Percentiles rank a stretch among this genome's conserved stretches.
phyloP scores from a whole-genome alignment of 2,888 invertebrate genomes.

The Zygaena filipendulae region DNA sequence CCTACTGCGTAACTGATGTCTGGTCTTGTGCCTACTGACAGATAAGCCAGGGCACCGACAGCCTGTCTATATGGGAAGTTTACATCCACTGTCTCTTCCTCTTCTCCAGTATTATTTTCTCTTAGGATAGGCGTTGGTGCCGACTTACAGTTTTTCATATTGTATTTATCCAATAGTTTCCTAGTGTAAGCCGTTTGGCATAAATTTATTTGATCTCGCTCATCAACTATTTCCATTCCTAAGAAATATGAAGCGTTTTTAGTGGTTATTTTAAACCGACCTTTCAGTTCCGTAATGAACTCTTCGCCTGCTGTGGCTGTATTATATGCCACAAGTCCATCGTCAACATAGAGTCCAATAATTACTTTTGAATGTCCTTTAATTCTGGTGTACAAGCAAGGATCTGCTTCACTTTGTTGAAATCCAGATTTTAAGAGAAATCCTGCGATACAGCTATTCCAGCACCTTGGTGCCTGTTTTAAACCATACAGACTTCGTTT shows the following conservation, averaged over 20 bases:
- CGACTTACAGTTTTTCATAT: slow-evolving; percentile 3
- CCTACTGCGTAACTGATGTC: too few species aligned
- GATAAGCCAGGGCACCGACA: too few species aligned
- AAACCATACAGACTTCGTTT: slow-evolving; percentile 4
- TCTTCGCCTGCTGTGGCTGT: too few species aligned
- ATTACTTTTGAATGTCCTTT: slow-evolving; percentile 2
- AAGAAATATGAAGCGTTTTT: slow-evolving; percentile 4
- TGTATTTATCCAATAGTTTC: slow-evolving; percentile 2
- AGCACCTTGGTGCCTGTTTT: slow-evolving; percentile 6
- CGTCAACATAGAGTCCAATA: slow-evolving; percentile 7
- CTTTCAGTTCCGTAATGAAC: neutral
- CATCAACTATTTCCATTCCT: slow-evolving; percentile 1
- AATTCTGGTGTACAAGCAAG: slow-evolving; percentile 5
- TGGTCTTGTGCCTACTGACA: too few species aligned
- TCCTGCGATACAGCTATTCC: slow-evolving; percentile 3
- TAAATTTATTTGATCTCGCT: neutral
- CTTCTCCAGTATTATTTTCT: neutral
- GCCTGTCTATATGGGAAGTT: too few species aligned
- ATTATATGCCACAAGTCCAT: slow-evolving; percentile 5
- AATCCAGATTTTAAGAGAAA: slow-evolving; percentile 1
- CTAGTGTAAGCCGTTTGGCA: slow-evolving; percentile 1
- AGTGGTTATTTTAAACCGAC: slow-evolving; percentile 1
- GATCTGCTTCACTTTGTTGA: slow-evolving; percentile 3
- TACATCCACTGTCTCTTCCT: too few species aligned
- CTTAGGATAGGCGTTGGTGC: slow-evolving; percentile 1